Evolutionary conservation across 1,140 invertebrate genomes (phyloP), one percentile per base, ranked within the genome.

Genomic region (Leptinotarsa defecta): DNA sequence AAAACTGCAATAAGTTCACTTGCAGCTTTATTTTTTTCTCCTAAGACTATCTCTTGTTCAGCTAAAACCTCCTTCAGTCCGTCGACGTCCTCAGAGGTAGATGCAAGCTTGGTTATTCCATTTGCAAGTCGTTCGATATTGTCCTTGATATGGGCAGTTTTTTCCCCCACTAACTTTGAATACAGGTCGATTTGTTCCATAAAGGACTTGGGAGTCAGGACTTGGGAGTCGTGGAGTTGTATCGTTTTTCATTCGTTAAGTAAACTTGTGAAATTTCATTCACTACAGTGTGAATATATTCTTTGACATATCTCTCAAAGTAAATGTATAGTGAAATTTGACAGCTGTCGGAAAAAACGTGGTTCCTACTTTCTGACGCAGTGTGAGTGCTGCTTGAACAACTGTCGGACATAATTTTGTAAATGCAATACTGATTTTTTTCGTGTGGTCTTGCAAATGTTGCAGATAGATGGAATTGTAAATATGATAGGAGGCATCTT

Each of bases 151-250:
- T 95, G 91, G n/a, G 85, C 87, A 2, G 92, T 92, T 85, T 96
- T 96, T 68, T 91, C 91, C 11, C 87, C 88, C 49, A 98, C 86
- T 11, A 98, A 85, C 83, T 96, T 96, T 1, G 90, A 89, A 82
- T 97, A 98, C 1, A 98, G 87, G 57, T 92, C 90, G 73, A 98
- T 97, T 83, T 96, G 94, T 84, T 98, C 96, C n/a, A 98, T 85
- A 86, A 98, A 98, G 3, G 94, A 95, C 86, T 98, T 98, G 0
- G 97, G 97, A 1, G 96, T 98, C 0, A 98, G 3, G 94, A 95
- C 86, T 98, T 98, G 0, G 97, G 97, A 1, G 96, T 98, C 0
- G 96, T 98, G 82, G 98, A 98, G 85, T 98, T 98, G 86, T 96
- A 96, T n/a, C 96, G 89, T 27, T 91, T 91, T 79, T 98, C 96